phyloP scores from a whole-genome alignment of 2,888 invertebrate species.

The Drosophila anomalata region DNA sequence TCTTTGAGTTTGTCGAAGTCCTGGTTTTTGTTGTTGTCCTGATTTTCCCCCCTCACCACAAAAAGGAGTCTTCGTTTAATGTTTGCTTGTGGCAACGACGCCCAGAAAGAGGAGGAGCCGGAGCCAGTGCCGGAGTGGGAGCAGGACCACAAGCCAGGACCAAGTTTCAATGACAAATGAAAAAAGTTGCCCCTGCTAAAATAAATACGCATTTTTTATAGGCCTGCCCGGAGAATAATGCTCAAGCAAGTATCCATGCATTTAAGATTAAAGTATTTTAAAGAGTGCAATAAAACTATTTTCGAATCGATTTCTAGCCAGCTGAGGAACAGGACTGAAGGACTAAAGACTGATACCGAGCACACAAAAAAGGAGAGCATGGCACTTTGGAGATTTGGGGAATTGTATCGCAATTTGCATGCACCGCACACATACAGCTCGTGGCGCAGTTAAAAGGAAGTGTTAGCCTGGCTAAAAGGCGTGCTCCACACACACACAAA shows the following conservation, averaged over 20 bases:
- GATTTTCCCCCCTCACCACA: slow-evolving; percentile 8
- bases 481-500: slow-evolving; percentile 4
- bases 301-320: slow-evolving; percentile 45
- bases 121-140: slow-evolving; percentile 16
- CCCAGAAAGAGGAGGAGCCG: slow-evolving; percentile 26
- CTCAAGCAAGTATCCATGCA: slow-evolving; percentile 19
- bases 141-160: slow-evolving; percentile 58
- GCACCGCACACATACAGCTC: slow-evolving; percentile 49
- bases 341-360: slow-evolving; percentile 1
- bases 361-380: slow-evolving; percentile 33
- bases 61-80: slow-evolving; percentile 66
- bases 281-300: slow-evolving; percentile 57
- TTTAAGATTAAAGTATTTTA: slow-evolving; percentile 44
- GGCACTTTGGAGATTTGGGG: slow-evolving; percentile 79
- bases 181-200: slow-evolving; percentile 66
- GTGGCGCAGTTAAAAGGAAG: slow-evolving; percentile 55
- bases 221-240: slow-evolving; percentile 51
- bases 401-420: slow-evolving; percentile 78
- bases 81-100: slow-evolving; percentile 72
- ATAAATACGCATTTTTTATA: slow-evolving; percentile 77
- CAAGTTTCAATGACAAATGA: slow-evolving; percentile 79
- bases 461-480: slow-evolving; percentile 53
- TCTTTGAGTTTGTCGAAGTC: slow-evolving; percentile 27
- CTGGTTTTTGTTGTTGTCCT: slow-evolving; percentile 6
- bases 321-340: neutral